Percentiles rank a stretch among this genome's conserved stretches.
Conservation (phyloP, 2,888 invertebrate genomes). For the Caenorhabditis sinica region DNA sequence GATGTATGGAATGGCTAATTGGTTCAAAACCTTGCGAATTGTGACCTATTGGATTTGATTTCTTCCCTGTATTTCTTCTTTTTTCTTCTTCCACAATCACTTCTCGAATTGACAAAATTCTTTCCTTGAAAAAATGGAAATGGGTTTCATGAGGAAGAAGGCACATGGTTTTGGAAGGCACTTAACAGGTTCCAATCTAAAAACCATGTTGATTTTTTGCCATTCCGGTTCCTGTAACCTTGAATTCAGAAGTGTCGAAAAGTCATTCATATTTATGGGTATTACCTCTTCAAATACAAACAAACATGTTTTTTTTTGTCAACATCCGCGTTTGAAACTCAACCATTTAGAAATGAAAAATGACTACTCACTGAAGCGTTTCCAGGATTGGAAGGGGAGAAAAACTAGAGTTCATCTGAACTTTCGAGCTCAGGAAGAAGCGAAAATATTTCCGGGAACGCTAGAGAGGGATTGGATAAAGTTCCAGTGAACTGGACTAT, state of each 20-base stretch:
- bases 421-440: too few relatives aligned
- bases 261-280: slow-evolving; percentile 17
- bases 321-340: slow-evolving; percentile 45
- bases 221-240: slow-evolving; percentile 28
- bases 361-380: slow-evolving; percentile 9
- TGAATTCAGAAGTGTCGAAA: slow-evolving; percentile 10
- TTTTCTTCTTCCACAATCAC: slow-evolving; percentile 29
- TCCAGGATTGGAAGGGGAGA: background rate
- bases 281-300: slow-evolving; percentile 7
- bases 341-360: slow-evolving; percentile 42
- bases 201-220: slow-evolving; percentile 20
- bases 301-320: slow-evolving; percentile 1
- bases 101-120: background rate
- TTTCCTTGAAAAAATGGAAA: slow-evolving; percentile 10
- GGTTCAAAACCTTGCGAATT: slow-evolving; percentile 46
- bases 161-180: slow-evolving; percentile 20
- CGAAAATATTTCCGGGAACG: slow-evolving; percentile 13
- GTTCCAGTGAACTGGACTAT: slow-evolving; percentile 1
- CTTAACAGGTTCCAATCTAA: slow-evolving; percentile 6
- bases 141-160: slow-evolving; percentile 7
- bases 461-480: too few relatives aligned
- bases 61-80: slow-evolving; percentile 10
- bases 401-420: background rate
- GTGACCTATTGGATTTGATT: slow-evolving; percentile 56
- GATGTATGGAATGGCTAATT: slow-evolving; percentile 51